These are phyloP conservation scores for Metellina segmentata DNA, from an alignment of 2,888 invertebrate species.

Conservation along the genomic window DNA sequence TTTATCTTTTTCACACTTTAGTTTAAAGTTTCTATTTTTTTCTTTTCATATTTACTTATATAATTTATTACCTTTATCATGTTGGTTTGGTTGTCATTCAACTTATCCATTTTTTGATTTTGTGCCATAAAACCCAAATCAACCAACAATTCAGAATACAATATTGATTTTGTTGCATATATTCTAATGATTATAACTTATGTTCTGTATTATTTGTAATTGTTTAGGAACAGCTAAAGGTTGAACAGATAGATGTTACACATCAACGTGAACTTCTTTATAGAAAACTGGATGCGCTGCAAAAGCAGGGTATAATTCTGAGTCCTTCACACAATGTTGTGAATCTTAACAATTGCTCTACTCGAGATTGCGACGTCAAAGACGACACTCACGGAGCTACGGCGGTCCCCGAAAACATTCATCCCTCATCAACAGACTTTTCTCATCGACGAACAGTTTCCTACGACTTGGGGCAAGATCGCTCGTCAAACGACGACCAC, in stretches of 20 bases:
- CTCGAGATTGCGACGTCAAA: constrained; percentile 69
- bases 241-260: constrained; percentile 91
- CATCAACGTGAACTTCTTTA: constrained; percentile 95
- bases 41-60: too few relatives aligned
- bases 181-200: too few relatives aligned
- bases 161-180: too few relatives aligned
- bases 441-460: constrained; percentile 75
- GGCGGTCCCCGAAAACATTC: constrained; percentile 69
- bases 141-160: too few relatives aligned
- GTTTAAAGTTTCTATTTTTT: too few relatives aligned
- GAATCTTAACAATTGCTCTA: constrained; percentile 70
- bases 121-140: too few relatives aligned
- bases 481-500: constrained; percentile 74
- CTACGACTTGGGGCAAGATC: constrained; percentile 72
- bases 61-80: too few relatives aligned
- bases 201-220: too few relatives aligned
- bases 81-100: too few relatives aligned
- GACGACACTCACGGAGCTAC: constrained; percentile 75
- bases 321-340: constrained; percentile 84
- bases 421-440: constrained; percentile 70
- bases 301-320: constrained; percentile 87
- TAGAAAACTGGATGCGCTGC: constrained; percentile 90
- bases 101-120: too few relatives aligned
- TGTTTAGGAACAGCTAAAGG: constrained; percentile 85
- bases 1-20: too few relatives aligned